phyloP scores from a whole-genome alignment of 2,797 vertebrate species.

The Semaprochilodus insignis region DNA sequence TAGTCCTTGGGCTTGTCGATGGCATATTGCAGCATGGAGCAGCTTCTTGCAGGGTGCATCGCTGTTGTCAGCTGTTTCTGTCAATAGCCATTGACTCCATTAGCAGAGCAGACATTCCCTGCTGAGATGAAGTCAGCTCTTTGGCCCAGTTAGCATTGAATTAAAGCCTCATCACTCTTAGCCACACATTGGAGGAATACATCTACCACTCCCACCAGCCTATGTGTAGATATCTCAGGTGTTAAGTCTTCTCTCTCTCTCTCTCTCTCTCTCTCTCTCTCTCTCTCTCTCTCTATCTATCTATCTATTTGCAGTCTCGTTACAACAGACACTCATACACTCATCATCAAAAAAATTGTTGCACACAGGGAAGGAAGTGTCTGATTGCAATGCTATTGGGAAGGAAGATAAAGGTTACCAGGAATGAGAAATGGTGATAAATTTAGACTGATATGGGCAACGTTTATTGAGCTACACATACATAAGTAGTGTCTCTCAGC shows the following conservation, averaged over 20 bases:
- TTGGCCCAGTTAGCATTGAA: constrained; percentile 39
- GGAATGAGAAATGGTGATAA: too few relatives aligned
- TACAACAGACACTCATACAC: too few relatives aligned
- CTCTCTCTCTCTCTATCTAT: background rate
- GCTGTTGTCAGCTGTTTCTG: constrained; percentile 66
- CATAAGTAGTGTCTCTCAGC: too few relatives aligned
- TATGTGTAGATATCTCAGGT: background rate
- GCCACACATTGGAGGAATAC: constrained; percentile 31
- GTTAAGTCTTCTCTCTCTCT: background rate
- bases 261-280: background rate
- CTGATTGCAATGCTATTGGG: too few relatives aligned
- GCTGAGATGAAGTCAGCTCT: constrained; percentile 52
- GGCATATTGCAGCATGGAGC: constrained; percentile 55
- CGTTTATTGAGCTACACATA: too few relatives aligned
- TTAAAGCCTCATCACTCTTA: constrained; percentile 42
- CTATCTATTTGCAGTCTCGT: too few relatives aligned
- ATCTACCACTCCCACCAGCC: constrained; percentile 16
- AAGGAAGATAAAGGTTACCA: too few relatives aligned
- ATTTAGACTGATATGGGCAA: too few relatives aligned
- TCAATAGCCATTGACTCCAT: constrained; percentile 64
- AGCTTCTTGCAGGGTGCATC: constrained; percentile 43
- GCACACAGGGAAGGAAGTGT: too few relatives aligned
- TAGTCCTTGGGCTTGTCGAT: constrained; percentile 48
- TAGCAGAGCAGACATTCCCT: constrained; percentile 51
- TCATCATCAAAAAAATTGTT: too few relatives aligned